Evolutionary conservation across 1,140 invertebrate species (phyloP).

Genomic region (Aphaenogaster floridana): DNA sequence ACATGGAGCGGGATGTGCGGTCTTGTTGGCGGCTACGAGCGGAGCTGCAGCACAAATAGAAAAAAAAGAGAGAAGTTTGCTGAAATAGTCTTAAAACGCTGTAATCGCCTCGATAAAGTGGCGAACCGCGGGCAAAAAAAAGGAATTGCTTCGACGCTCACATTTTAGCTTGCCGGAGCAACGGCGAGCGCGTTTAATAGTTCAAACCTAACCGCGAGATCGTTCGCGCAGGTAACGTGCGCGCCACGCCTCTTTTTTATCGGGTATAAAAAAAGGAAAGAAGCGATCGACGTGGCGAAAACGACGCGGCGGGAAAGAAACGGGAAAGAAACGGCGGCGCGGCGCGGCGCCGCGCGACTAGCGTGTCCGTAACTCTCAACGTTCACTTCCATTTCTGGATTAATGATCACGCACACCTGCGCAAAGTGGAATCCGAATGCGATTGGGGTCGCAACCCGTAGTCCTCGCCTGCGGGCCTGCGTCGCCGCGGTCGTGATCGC

Average conservation of each 20-base stretch:
- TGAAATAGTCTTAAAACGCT: constrained; percentile 62
- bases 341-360: constrained; percentile 39
- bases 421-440: constrained; percentile 70
- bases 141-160: constrained; percentile 40
- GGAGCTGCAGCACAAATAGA: constrained; percentile 20
- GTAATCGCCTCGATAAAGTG: constrained; percentile 59
- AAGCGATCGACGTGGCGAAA: constrained; percentile 44
- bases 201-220: constrained; percentile 62
- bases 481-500: constrained; percentile 55
- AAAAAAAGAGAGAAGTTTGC: background rate
- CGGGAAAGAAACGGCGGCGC: constrained; percentile 35
- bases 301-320: background rate
- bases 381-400: constrained; percentile 78
- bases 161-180: background rate
- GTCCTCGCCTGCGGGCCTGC: constrained; percentile 70
- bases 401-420: constrained; percentile 76
- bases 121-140: constrained; percentile 62
- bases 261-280: constrained; percentile 2
- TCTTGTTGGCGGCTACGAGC: constrained; percentile 30
- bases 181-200: constrained; percentile 38
- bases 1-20: background rate
- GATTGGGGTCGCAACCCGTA: constrained; percentile 76
- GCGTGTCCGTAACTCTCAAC: constrained; percentile 59
- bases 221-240: constrained; percentile 24
- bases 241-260: constrained; percentile 72